Evolutionary conservation across 2,888 invertebrate species (phyloP).

Genomic region (Xestia c-nigrum): DNA sequence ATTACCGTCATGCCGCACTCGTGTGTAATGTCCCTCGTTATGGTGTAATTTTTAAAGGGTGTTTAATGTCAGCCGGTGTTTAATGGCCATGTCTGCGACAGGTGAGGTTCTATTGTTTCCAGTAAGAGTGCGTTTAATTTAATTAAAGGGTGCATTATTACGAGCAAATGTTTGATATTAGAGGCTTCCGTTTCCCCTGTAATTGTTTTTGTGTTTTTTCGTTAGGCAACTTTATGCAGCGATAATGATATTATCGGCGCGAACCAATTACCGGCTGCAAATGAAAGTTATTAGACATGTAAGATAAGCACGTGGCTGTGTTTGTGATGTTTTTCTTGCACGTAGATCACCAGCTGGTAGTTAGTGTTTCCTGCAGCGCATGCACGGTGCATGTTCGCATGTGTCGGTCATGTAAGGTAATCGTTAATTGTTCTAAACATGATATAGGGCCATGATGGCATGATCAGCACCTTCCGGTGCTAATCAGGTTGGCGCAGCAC

Average conservation of each 20-base stretch:
- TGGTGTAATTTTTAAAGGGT: slow-evolving; percentile 36
- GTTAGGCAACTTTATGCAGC: not conserved
- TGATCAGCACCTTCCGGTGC: not conserved
- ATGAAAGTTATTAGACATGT: slow-evolving; percentile 42
- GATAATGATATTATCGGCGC: slow-evolving; percentile 16
- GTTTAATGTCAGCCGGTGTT: slow-evolving; percentile 31
- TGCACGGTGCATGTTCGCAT: slow-evolving; percentile 18
- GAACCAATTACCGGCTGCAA: slow-evolving; percentile 35
- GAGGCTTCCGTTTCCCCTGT: slow-evolving; percentile 21
- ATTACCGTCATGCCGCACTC: slow-evolving; percentile 25
- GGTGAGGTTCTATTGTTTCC: slow-evolving; percentile 44
- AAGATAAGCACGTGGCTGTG: slow-evolving; percentile 39
- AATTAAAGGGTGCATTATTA: slow-evolving; percentile 21
- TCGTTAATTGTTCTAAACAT: not conserved
- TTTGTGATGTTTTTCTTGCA: slow-evolving; percentile 25
- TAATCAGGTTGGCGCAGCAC: not conserved
- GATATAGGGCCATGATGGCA: not conserved
- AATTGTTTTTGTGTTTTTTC: slow-evolving; percentile 4
- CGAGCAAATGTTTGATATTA: slow-evolving; percentile 7
- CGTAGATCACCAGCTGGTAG: slow-evolving; percentile 23
- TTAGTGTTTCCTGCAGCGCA: not conserved
- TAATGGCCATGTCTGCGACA: slow-evolving; percentile 43
- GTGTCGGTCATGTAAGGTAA: slow-evolving; percentile 8
- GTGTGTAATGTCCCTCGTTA: slow-evolving; percentile 20
- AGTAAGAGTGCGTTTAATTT: slow-evolving; percentile 27